Evolutionary conservation across 2,888 invertebrate genomes (phyloP).

Genomic region (Zygogramma bicolorata): DNA sequence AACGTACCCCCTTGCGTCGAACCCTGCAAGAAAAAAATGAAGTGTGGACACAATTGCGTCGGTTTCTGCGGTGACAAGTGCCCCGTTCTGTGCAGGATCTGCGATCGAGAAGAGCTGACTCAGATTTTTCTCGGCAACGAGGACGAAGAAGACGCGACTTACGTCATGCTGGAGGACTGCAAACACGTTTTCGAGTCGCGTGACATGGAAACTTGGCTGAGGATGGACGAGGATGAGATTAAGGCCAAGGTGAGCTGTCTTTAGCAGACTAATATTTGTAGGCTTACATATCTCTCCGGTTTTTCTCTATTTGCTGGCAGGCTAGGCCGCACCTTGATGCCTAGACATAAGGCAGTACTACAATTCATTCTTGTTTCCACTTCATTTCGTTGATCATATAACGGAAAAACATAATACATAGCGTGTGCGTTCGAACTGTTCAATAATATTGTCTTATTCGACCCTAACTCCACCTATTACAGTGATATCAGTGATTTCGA

Average conservation of each 20-base stretch:
- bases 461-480: too few relatives aligned
- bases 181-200: slow-evolving; percentile 52
- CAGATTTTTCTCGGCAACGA: slow-evolving; percentile 55
- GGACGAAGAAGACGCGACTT: slow-evolving; percentile 54
- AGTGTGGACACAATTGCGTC: slow-evolving; percentile 75
- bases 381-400: too few relatives aligned
- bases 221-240: slow-evolving; percentile 53
- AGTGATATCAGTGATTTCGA: too few relatives aligned
- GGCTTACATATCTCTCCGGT: too few relatives aligned
- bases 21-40: slow-evolving; percentile 60
- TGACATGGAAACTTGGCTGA: slow-evolving; percentile 53
- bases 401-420: too few relatives aligned
- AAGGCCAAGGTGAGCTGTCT: slow-evolving; percentile 41
- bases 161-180: slow-evolving; percentile 55
- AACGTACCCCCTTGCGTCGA: slow-evolving; percentile 65
- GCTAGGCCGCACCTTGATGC: too few relatives aligned
- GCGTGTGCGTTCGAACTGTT: too few relatives aligned
- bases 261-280: neutral
- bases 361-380: too few relatives aligned
- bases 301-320: too few relatives aligned
- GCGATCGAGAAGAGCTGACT: slow-evolving; percentile 57
- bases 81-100: slow-evolving; percentile 52
- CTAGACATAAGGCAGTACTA: too few relatives aligned
- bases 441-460: too few relatives aligned
- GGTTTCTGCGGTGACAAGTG: slow-evolving; percentile 78